Base-by-base conservation (phyloP, 2,113 vertebrate genomes). In the Nanorana parkeri region DNA sequence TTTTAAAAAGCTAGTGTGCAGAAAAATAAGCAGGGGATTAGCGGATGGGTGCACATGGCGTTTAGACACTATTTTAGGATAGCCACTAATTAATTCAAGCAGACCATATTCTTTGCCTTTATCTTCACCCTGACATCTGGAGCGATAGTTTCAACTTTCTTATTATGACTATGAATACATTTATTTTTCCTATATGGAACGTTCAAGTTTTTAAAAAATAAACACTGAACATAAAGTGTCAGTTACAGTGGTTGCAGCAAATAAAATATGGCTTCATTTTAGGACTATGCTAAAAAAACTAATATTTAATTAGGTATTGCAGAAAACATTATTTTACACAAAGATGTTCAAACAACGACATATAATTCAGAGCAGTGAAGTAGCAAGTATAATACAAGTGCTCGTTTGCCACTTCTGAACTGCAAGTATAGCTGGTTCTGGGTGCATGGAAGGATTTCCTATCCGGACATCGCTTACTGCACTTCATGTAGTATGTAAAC, bases 51-150 rank as follows among this genome's bases (percentile, higher is more conserved):
- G 63, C 80, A 83, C 71, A 82, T 64, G 41, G 63, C 74, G 72
- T 83, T 83, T 60, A 83, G 52, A 68, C 80, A 78, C 76, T 78
- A 78, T 78, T 78, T 67, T 78, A 66, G 76, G 52, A 67, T 47
- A 78, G 68, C 68, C 71, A 51, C 72, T 83, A 83, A 83, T 83
- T 83, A 76, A 83, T 83, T 83, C 72, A 83, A 83, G 72, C 72
- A 83, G 72, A 83, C 80, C 80, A 76, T 76, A 83, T 83, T 72
- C 79, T 66, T 72, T 28, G 29, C 32, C 71, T 68, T 83, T 76
- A 83, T 83, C 80, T 83, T 60, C 19, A 68, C 63, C 17, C 71
- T 60, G 80, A 83, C 80, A 83, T 83, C 80, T 83, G 80, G 80
- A 66, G 71, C 17, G 60, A 54, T 64, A 76, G 72, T 67, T 67